A percentile compares a stretch with the other conserved stretches of the same genome.
phyloP scores from a whole-genome alignment of 2,888 invertebrate genomes.

The Autographa pulchrina region DNA sequence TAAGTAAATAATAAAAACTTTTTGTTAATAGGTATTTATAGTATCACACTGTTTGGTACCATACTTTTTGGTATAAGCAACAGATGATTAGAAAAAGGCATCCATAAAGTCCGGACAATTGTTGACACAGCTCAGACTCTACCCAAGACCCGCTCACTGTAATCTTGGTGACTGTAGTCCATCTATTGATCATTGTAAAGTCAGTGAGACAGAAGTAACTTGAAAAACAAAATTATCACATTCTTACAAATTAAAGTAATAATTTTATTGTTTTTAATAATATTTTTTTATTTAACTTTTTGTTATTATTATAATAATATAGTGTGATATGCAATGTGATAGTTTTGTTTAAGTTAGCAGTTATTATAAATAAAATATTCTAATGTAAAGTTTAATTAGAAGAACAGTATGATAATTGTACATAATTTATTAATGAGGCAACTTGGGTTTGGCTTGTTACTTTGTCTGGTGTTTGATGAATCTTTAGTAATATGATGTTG shows the following conservation, averaged over 20 bases:
- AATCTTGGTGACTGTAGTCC: constrained; percentile 78
- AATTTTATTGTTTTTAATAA: too few species aligned
- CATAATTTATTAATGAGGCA: constrained; percentile 68
- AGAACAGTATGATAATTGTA: constrained; percentile 56
- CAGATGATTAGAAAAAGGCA: constrained; percentile 83
- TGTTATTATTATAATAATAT: not conserved
- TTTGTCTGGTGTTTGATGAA: constrained; percentile 75
- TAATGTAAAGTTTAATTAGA: constrained; percentile 62
- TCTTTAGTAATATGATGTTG: constrained; percentile 85
- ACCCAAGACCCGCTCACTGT: constrained; percentile 77
- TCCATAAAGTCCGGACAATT: constrained; percentile 72
- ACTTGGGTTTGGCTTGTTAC: constrained; percentile 76
- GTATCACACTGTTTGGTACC: too few species aligned
- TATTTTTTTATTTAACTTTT: not conserved
- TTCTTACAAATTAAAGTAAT: constrained; percentile 27
- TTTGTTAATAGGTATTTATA: not conserved
- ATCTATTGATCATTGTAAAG: constrained; percentile 79
- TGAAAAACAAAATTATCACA: constrained; percentile 68
- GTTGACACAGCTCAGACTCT: constrained; percentile 70
- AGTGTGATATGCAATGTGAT: constrained; percentile 55
- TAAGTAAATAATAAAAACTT: constrained; percentile 56
- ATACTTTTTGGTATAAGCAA: constrained; percentile 50
- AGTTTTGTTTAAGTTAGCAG: constrained; percentile 65
- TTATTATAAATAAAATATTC: constrained; percentile 36
- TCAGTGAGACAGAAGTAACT: constrained; percentile 73